A percentile compares a stretch with the other conserved stretches of the same genome.
Evolutionary conservation across 2,888 invertebrate genomes (phyloP).

Genomic region (Leptothorax acervorum): DNA sequence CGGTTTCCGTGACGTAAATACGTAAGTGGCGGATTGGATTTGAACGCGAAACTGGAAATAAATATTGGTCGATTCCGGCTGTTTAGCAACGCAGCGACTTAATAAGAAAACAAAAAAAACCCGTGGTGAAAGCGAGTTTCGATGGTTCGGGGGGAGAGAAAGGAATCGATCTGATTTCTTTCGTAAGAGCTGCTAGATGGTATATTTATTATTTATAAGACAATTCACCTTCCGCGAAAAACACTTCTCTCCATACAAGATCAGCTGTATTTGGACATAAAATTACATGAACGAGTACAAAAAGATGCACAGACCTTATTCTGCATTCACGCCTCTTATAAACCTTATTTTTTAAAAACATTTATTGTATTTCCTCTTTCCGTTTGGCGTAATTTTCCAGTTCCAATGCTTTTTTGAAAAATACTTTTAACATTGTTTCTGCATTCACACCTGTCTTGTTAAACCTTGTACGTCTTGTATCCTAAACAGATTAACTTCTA

Average conservation of each 20-base stretch:
- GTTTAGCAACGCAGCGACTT: slow-evolving; percentile 1
- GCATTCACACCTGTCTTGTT: too few species aligned
- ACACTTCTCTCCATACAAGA: neutral
- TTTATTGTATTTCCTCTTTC: too few species aligned
- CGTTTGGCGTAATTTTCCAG: too few species aligned
- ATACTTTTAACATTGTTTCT: too few species aligned
- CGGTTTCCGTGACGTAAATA: slow-evolving; percentile 18
- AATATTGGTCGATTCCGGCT: slow-evolving; percentile 22
- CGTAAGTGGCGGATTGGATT: neutral
- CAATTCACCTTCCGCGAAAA: slow-evolving; percentile 15
- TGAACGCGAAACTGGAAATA: slow-evolving; percentile 11
- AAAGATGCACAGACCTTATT: neutral
- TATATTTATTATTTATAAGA: neutral
- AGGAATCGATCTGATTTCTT: slow-evolving; percentile 45
- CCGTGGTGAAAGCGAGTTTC: slow-evolving; percentile 45
- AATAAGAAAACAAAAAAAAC: slow-evolving; percentile 35
- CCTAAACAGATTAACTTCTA: neutral
- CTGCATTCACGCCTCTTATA: neutral
- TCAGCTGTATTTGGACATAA: neutral
- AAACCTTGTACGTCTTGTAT: neutral
- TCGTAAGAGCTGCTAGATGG: slow-evolving; percentile 2
- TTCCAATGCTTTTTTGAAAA: too few species aligned
- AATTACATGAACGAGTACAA: neutral
- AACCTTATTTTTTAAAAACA: neutral
- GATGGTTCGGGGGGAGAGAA: slow-evolving; percentile 27